phyloP scores from a whole-genome alignment of 2,888 invertebrate species.

The Dolichopus griseipennis region DNA sequence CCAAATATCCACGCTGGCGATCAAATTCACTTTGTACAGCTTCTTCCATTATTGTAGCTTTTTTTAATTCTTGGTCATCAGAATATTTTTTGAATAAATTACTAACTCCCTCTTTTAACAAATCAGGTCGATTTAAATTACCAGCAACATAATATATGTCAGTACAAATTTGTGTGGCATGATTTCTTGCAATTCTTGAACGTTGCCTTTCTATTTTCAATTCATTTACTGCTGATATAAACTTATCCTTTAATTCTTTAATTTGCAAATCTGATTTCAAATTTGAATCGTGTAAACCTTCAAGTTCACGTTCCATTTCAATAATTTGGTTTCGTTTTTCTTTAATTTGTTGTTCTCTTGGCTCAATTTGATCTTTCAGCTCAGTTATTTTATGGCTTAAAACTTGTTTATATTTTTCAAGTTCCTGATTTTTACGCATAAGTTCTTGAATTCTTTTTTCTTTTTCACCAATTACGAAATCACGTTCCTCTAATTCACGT shows the following conservation, averaged over 20 bases:
- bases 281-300: constrained; percentile 67
- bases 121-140: constrained; percentile 61
- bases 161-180: constrained; percentile 65
- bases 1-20: constrained; percentile 74
- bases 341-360: constrained; percentile 74
- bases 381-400: constrained; percentile 84
- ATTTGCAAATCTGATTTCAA: constrained; percentile 60
- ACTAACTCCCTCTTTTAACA: constrained; percentile 34
- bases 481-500: constrained; percentile 76
- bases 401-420: constrained; percentile 87
- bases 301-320: constrained; percentile 75
- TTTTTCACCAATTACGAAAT: constrained; percentile 74
- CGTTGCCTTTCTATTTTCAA: constrained; percentile 56
- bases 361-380: constrained; percentile 76
- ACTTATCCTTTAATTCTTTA: constrained; percentile 66
- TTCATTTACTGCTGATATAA: constrained; percentile 62
- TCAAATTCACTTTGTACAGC: constrained; percentile 66
- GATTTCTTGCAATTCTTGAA: constrained; percentile 52
- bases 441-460: constrained; percentile 76
- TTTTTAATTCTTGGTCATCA: constrained; percentile 58
- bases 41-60: constrained; percentile 58
- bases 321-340: constrained; percentile 72
- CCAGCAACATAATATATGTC: constrained; percentile 74
- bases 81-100: constrained; percentile 51
- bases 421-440: constrained; percentile 73